phyloP scores from a whole-genome alignment of 2,797 vertebrate species.

The Enteromius thamalakanensis region DNA sequence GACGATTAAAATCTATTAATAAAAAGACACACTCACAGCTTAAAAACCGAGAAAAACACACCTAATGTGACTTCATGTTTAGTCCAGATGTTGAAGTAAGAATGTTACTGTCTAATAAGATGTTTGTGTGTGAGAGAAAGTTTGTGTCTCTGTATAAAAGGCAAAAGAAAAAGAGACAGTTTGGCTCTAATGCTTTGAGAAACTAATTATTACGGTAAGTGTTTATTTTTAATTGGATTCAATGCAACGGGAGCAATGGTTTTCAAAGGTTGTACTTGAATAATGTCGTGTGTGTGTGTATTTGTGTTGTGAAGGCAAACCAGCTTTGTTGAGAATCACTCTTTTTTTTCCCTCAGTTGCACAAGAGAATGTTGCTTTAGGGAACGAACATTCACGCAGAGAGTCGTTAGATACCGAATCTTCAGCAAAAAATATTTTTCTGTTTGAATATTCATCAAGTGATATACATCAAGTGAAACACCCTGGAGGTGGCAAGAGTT shows the following conservation, averaged over 20 bases:
- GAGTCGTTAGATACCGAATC: conserved; percentile 15
- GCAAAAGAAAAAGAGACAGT: not conserved
- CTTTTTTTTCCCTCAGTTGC: not conserved
- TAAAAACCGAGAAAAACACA: not conserved
- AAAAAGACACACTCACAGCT: not conserved
- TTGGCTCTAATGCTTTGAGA: not conserved
- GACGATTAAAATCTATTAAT: not conserved
- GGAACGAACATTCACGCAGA: conserved; percentile 2
- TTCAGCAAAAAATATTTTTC: not conserved
- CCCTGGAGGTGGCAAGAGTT: conserved; percentile 12
- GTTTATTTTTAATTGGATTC: conserved; percentile 17
- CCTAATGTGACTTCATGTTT: not conserved
- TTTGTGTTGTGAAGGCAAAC: conserved; percentile 7
- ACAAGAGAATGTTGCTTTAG: not conserved
- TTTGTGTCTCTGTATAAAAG: not conserved
- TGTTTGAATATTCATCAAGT: conserved; percentile 26
- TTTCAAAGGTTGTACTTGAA: not conserved
- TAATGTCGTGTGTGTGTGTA: not conserved
- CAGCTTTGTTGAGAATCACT: not conserved
- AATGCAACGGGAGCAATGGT: not conserved
- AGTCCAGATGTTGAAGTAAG: not conserved
- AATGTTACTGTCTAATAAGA: not conserved
- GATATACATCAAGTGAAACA: conserved; percentile 28
- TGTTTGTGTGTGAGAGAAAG: not conserved
- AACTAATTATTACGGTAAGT: not conserved